These are phyloP conservation scores for Acleris holmiana DNA, from an alignment of 2,888 invertebrate genomes.

Conservation along the genomic window DNA sequence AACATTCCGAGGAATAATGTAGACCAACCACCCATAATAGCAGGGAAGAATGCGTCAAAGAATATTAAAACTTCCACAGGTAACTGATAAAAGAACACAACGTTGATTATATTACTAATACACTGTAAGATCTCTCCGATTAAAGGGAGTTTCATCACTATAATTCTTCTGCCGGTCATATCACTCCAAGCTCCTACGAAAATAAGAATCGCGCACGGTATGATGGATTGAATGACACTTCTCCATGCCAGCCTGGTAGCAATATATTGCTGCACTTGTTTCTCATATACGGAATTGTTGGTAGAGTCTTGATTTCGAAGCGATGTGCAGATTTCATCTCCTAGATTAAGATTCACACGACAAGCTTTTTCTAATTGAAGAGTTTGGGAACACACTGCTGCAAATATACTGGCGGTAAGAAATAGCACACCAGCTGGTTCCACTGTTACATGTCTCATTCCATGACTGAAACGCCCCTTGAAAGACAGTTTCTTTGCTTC, in stretches of 20 bases:
- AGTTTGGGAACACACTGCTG: slow-evolving; percentile 89
- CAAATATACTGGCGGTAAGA: slow-evolving; percentile 59
- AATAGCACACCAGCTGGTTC: slow-evolving; percentile 50
- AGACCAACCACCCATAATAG: slow-evolving; percentile 89
- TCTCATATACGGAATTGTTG: slow-evolving; percentile 66
- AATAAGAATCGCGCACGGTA: slow-evolving; percentile 88
- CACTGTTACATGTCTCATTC: slow-evolving; percentile 46
- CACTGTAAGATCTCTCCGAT: slow-evolving; percentile 88
- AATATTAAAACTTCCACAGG: slow-evolving; percentile 89
- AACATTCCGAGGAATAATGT: slow-evolving; percentile 91
- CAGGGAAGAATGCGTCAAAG: slow-evolving; percentile 88
- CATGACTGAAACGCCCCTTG: slow-evolving; percentile 15
- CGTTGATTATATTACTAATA: slow-evolving; percentile 87
- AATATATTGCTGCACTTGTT: slow-evolving; percentile 85
- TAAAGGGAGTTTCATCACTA: slow-evolving; percentile 89
- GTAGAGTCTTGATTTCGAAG: slow-evolving; percentile 86
- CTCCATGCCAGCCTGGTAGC: slow-evolving; percentile 90
- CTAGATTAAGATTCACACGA: slow-evolving; percentile 88
- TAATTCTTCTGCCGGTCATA: slow-evolving; percentile 84
- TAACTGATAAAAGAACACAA: slow-evolving; percentile 87
- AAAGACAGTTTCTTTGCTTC: slow-evolving; percentile 43
- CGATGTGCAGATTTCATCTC: slow-evolving; percentile 87
- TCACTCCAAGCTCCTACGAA: slow-evolving; percentile 90
- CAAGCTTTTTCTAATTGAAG: slow-evolving; percentile 91
- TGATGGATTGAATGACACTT: slow-evolving; percentile 88